phyloP scores from a whole-genome alignment of 2,113 vertebrate species.

The rabbit (Oryctolagus cuniculus) region DNA sequence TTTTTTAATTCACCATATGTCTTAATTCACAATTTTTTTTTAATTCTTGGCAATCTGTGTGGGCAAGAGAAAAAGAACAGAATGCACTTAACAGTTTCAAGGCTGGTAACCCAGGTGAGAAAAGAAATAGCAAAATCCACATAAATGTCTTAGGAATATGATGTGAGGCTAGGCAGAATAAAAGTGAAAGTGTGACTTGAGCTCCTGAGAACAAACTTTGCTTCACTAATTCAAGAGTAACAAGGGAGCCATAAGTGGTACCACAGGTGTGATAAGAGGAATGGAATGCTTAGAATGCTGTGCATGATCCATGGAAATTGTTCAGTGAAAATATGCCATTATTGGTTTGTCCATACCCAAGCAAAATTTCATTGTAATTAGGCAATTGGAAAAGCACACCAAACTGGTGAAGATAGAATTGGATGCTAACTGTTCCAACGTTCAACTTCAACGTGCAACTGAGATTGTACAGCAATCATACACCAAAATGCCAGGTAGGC shows the following conservation, averaged over 20 bases:
- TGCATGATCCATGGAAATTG: neutral
- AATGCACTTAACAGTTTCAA: slow-evolving; percentile 52
- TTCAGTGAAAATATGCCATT: slow-evolving; percentile 36
- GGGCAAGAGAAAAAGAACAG: slow-evolving; percentile 28
- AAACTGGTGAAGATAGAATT: slow-evolving; percentile 39
- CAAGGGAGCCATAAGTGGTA: neutral
- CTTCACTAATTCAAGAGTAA: slow-evolving; percentile 17
- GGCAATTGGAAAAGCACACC: neutral
- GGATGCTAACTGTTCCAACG: neutral
- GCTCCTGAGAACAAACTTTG: neutral
- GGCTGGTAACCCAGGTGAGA: neutral
- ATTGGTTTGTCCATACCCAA: slow-evolving; percentile 54
- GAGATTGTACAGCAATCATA: neutral
- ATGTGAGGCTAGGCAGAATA: slow-evolving; percentile 16
- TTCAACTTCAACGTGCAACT: slow-evolving; percentile 18
- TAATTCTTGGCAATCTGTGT: slow-evolving; percentile 12
- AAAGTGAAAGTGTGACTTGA: slow-evolving; percentile 37
- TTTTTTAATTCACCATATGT: slow-evolving; percentile 21
- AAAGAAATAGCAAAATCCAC: slow-evolving; percentile 49
- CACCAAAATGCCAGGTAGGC: neutral
- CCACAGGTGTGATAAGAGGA: neutral
- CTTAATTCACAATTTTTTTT: slow-evolving; percentile 20
- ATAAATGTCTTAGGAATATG: neutral
- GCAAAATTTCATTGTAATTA: slow-evolving; percentile 56
- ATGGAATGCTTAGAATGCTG: neutral